Conservation (phyloP, 1,140 invertebrate species). For the Dolichoris vasculosae region DNA sequence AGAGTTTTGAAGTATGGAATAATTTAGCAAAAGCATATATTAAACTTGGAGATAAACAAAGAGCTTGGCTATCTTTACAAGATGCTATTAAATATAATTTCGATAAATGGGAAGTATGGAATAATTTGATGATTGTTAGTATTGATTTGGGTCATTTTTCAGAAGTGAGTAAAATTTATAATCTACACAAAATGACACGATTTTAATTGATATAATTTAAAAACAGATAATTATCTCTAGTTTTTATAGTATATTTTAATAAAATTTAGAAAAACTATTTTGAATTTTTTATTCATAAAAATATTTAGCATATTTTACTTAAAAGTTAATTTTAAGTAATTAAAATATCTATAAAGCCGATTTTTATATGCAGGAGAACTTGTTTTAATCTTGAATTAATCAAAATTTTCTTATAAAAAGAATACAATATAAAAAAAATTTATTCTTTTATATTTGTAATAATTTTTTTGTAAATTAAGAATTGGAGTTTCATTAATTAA, state of each 20-base stretch:
- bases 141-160: conserved; percentile 84
- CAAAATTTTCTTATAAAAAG: too few relatives aligned
- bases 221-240: not conserved
- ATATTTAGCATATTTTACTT: too few relatives aligned
- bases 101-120: conserved; percentile 98
- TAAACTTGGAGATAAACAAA: conserved; percentile 87
- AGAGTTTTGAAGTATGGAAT: conserved; percentile 97
- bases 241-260: not conserved
- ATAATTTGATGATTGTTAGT: conserved; percentile 91
- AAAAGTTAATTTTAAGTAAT: too few relatives aligned
- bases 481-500: too few relatives aligned
- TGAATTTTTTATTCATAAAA: too few relatives aligned
- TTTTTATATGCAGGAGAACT: too few relatives aligned
- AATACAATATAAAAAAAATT: too few relatives aligned
- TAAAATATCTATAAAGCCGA: too few relatives aligned
- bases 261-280: too few relatives aligned
- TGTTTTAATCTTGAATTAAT: too few relatives aligned
- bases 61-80: conserved; percentile 87
- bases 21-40: conserved; percentile 96
- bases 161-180: conserved; percentile 72
- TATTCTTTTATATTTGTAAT: too few relatives aligned
- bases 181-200: not conserved
- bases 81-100: conserved; percentile 95
- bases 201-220: conserved; percentile 6
- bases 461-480: too few relatives aligned